Percentiles rank a stretch among this genome's conserved stretches.
These are phyloP conservation scores for Alligator sinensis DNA, from an alignment of 2,113 vertebrate species.

Conservation along the genomic window DNA sequence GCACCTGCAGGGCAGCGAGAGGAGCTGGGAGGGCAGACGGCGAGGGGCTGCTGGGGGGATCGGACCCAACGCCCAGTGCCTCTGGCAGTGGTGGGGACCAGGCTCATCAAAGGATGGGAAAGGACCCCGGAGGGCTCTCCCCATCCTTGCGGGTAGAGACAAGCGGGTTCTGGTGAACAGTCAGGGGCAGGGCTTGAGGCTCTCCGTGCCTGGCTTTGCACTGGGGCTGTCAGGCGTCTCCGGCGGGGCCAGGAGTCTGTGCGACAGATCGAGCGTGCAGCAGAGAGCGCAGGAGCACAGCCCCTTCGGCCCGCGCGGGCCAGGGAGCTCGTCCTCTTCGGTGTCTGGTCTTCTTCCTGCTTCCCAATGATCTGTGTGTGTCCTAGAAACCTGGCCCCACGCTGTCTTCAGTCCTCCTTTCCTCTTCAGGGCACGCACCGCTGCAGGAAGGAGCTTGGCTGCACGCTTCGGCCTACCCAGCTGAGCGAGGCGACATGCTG, in stretches of 20 bases:
- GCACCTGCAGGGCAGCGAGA: no score
- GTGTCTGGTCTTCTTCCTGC: background rate
- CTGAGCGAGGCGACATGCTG: background rate
- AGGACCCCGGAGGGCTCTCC: background rate
- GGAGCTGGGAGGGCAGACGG: no score
- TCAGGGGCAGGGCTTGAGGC: background rate
- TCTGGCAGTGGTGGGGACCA: background rate
- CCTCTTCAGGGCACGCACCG: background rate
- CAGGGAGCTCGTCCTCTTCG: background rate
- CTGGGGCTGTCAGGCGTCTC: background rate
- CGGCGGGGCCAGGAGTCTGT: background rate
- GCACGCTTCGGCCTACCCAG: no score
- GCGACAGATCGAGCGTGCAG: background rate
- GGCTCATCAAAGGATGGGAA: background rate
- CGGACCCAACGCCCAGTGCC: background rate
- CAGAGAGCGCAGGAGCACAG: background rate
- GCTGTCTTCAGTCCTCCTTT: background rate
- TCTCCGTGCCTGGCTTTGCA: background rate
- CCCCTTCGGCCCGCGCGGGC: background rate
- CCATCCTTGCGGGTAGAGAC: no score
- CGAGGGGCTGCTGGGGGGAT: no score
- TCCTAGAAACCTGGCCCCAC: background rate
- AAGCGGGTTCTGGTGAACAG: no score
- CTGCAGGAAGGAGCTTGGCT: background rate
- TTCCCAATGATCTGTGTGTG: background rate